A percentile compares a stretch with the other conserved stretches of the same genome.
Conservation (phyloP, 2,113 vertebrate species). For the Craseonycteris thonglongyai region DNA sequence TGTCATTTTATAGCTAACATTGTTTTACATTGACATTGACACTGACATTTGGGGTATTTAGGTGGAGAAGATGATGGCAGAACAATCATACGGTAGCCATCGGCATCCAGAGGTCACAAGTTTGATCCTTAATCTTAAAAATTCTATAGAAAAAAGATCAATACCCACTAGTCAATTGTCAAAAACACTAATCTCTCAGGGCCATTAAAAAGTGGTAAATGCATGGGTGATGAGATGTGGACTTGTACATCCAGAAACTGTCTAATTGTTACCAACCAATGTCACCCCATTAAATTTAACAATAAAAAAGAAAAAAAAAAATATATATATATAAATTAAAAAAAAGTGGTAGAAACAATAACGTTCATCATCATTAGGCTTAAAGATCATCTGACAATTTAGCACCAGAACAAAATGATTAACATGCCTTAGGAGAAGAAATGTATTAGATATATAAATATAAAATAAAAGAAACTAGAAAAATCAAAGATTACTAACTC, state of each 20-base stretch:
- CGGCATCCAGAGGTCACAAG: not conserved
- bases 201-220: too few species aligned
- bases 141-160: not conserved
- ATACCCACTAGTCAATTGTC: not conserved
- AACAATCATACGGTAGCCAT: not conserved
- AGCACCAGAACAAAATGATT: conserved; percentile 25
- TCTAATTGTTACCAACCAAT: too few species aligned
- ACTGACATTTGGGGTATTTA: not conserved
- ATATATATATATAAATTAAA: too few species aligned
- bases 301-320: too few species aligned
- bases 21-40: not conserved
- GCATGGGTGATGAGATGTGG: too few species aligned
- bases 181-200: not conserved
- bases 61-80: not conserved
- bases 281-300: too few species aligned
- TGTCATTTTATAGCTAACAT: not conserved
- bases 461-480: conserved; percentile 3
- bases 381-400: conserved; percentile 43
- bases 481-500: conserved; percentile 21
- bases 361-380: not conserved
- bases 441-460: conserved; percentile 2
- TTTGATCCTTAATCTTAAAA: conserved; percentile 22
- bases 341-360: conserved; percentile 43
- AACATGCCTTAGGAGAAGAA: not conserved
- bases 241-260: too few species aligned